These are phyloP conservation scores for Brenthis ino DNA, from an alignment of 2,888 invertebrate species.

Conservation along the genomic window DNA sequence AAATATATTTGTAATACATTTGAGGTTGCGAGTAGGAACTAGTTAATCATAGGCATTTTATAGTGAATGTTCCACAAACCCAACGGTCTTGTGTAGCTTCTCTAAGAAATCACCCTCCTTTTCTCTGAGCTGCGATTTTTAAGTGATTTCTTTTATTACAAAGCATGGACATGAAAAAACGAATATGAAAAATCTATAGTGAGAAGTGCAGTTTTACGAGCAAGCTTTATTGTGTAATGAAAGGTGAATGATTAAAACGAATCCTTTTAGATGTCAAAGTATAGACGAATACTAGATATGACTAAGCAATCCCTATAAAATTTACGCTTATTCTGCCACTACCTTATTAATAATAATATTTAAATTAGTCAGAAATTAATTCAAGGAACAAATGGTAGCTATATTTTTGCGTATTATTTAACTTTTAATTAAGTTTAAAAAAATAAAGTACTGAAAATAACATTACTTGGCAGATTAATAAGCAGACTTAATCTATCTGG, in stretches of 20 bases:
- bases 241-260: constrained; percentile 68
- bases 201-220: constrained; percentile 74
- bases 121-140: constrained; percentile 67
- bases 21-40: background rate
- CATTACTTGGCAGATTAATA: too few relatives aligned
- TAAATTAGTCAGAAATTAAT: too few relatives aligned
- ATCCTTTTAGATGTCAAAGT: constrained; percentile 45
- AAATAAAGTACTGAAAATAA: too few relatives aligned
- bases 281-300: background rate
- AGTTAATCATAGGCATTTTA: background rate
- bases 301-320: background rate
- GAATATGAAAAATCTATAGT: constrained; percentile 70
- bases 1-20: background rate
- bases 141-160: constrained; percentile 79
- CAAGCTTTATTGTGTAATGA: constrained; percentile 66
- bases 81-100: constrained; percentile 51
- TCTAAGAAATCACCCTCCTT: constrained; percentile 57
- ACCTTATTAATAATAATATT: too few relatives aligned
- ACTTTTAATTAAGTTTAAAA: too few relatives aligned
- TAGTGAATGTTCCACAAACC: constrained; percentile 9
- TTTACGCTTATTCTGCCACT: background rate
- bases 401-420: too few relatives aligned
- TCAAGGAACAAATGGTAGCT: too few relatives aligned
- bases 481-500: too few relatives aligned
- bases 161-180: constrained; percentile 67